Evolutionary conservation across 2,888 invertebrate genomes (phyloP).

Genomic region (Quadroppia sp.): DNA sequence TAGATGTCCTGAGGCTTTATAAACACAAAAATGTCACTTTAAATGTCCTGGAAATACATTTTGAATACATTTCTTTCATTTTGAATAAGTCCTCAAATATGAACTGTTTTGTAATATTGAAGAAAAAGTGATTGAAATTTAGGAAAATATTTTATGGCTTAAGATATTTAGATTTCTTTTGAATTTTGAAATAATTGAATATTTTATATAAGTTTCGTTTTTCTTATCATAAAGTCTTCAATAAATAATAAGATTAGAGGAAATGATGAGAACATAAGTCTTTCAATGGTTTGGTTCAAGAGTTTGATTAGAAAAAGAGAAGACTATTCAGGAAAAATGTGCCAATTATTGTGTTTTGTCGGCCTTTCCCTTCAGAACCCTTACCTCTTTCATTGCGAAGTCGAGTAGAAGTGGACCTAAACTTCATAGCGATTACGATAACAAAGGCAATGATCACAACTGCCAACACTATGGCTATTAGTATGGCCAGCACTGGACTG

Average conservation of each 20-base stretch:
- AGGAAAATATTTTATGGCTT: background rate
- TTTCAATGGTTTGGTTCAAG: background rate
- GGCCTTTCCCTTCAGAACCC: background rate
- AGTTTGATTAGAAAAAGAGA: background rate
- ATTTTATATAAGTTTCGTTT: background rate
- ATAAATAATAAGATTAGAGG: background rate
- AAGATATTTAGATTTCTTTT: background rate
- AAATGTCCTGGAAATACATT: background rate
- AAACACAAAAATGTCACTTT: slow-evolving; percentile 9
- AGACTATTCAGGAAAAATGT: background rate
- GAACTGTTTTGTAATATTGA: background rate
- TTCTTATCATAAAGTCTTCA: too few relatives aligned
- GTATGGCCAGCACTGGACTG: slow-evolving; percentile 47
- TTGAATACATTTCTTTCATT: background rate
- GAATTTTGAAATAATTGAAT: background rate
- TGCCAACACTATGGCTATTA: slow-evolving; percentile 46
- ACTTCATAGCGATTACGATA: slow-evolving; percentile 47
- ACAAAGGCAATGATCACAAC: slow-evolving; percentile 47
- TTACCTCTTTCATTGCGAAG: slow-evolving; percentile 36
- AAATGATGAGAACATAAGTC: background rate
- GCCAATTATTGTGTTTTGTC: background rate
- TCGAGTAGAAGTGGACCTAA: slow-evolving; percentile 41
- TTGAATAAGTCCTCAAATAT: background rate
- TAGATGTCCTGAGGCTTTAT: background rate
- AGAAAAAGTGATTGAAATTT: background rate